These are phyloP conservation scores for Gadus macrocephalus DNA, from an alignment of 2,113 vertebrate genomes.

Conservation along the genomic window DNA sequence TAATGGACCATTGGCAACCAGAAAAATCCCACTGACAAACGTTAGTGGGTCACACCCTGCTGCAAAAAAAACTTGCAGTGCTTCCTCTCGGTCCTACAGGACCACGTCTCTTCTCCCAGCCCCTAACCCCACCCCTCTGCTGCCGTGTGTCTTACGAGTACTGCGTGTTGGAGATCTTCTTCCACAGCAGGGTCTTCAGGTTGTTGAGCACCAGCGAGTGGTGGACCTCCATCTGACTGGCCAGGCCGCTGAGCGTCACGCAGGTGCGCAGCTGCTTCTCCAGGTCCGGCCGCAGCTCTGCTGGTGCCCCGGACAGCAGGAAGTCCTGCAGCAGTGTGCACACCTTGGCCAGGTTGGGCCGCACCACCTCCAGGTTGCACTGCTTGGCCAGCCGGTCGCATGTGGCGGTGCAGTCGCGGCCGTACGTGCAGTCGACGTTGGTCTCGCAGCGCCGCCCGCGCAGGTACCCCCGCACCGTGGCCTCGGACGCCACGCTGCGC, in stretches of 20 bases:
- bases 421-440: slow-evolving; percentile 89
- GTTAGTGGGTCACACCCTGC: neutral
- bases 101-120: no score
- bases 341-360: slow-evolving; percentile 94
- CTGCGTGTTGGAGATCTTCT: slow-evolving; percentile 91
- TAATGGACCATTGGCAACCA: neutral
- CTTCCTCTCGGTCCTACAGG: neutral
- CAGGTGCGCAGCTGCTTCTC: slow-evolving; percentile 90
- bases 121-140: no score
- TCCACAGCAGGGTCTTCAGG: slow-evolving; percentile 94
- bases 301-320: slow-evolving; percentile 82
- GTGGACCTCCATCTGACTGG: slow-evolving; percentile 95
- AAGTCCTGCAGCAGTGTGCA: slow-evolving; percentile 86
- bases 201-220: slow-evolving; percentile 95
- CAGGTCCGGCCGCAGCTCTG: slow-evolving; percentile 80
- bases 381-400: slow-evolving; percentile 89
- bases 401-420: slow-evolving; percentile 83
- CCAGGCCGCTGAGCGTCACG: slow-evolving; percentile 88
- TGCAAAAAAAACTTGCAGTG: neutral
- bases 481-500: slow-evolving; percentile 83
- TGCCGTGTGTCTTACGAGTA: slow-evolving; percentile 75
- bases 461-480: slow-evolving; percentile 78
- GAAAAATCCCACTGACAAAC: no score
- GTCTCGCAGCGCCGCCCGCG: slow-evolving; percentile 85
- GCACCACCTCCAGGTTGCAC: slow-evolving; percentile 87